phyloP scores from a whole-genome alignment of 2,888 invertebrate species.

The Dicycla oo region DNA sequence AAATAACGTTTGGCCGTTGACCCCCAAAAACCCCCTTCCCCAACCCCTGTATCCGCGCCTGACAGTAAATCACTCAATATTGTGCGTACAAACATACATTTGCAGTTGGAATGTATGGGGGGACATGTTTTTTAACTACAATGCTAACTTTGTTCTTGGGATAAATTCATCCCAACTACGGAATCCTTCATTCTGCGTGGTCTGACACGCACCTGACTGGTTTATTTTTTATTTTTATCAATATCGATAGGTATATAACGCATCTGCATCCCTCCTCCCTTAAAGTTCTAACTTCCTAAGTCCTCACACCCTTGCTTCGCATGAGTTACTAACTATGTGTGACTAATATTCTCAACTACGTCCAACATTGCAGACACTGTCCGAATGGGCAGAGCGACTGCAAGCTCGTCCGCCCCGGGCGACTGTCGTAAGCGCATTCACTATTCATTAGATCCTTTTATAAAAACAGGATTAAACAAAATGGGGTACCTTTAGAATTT shows the following conservation, averaged over 20 bases:
- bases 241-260: neutral
- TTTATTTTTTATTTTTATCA: no score
- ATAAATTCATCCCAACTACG: no score
- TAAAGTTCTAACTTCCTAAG: neutral
- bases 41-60: no score
- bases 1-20: no score
- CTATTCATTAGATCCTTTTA: slow-evolving; percentile 22
- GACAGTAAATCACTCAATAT: no score
- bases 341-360: slow-evolving; percentile 44
- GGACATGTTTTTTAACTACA: no score
- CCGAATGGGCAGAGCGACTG: slow-evolving; percentile 48
- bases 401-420: slow-evolving; percentile 56
- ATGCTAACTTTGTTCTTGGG: no score
- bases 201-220: no score
- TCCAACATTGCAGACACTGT: slow-evolving; percentile 49
- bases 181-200: no score
- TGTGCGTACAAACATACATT: no score
- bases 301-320: neutral
- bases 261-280: neutral
- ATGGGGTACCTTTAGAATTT: neutral
- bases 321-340: slow-evolving; percentile 37
- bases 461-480: neutral
- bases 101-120: no score
- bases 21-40: no score
- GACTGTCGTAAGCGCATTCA: slow-evolving; percentile 52